Conservation (phyloP, 2,797 vertebrate genomes). For the Cryptoblepharus egeriae region DNA sequence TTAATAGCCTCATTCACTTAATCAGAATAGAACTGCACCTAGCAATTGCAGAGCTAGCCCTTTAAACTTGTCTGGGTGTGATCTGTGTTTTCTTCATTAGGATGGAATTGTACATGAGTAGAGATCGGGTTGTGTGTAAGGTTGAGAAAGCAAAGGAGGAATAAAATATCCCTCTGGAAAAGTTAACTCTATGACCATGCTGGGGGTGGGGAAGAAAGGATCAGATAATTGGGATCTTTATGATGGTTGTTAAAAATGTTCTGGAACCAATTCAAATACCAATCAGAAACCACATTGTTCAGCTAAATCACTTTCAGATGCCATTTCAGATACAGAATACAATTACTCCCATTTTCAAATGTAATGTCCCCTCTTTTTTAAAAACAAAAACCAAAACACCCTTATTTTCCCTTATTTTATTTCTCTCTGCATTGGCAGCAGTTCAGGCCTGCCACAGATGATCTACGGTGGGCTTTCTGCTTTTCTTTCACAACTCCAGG, state of each 20-base stretch:
- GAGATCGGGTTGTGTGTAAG: slow-evolving; percentile 58
- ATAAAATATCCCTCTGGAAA: slow-evolving; percentile 60
- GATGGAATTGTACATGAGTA: slow-evolving; percentile 27
- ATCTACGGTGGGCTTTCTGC: slow-evolving; percentile 84
- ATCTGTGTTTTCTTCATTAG: slow-evolving; percentile 46
- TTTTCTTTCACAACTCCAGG: slow-evolving; percentile 76
- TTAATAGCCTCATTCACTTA: neutral
- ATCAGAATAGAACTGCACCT: neutral
- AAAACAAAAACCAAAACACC: slow-evolving; percentile 49
- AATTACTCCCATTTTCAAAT: slow-evolving; percentile 94
- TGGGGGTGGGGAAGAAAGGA: slow-evolving; percentile 68
- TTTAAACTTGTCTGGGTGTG: neutral
- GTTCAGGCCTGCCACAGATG: slow-evolving; percentile 85
- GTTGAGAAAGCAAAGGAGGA: slow-evolving; percentile 49
- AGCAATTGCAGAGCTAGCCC: slow-evolving; percentile 37
- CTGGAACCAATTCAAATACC: slow-evolving; percentile 87
- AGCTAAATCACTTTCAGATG: slow-evolving; percentile 95
- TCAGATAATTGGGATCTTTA: slow-evolving; percentile 89
- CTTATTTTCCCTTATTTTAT: slow-evolving; percentile 78
- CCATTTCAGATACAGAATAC: slow-evolving; percentile 85
- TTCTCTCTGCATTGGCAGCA: slow-evolving; percentile 85
- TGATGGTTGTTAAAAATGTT: slow-evolving; percentile 85
- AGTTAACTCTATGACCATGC: slow-evolving; percentile 74
- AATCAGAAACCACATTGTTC: slow-evolving; percentile 92
- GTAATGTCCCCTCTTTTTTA: slow-evolving; percentile 83